Evolutionary conservation across 2,797 vertebrate genomes (phyloP).

Genomic region (Melanogrammus aeglefinus): DNA sequence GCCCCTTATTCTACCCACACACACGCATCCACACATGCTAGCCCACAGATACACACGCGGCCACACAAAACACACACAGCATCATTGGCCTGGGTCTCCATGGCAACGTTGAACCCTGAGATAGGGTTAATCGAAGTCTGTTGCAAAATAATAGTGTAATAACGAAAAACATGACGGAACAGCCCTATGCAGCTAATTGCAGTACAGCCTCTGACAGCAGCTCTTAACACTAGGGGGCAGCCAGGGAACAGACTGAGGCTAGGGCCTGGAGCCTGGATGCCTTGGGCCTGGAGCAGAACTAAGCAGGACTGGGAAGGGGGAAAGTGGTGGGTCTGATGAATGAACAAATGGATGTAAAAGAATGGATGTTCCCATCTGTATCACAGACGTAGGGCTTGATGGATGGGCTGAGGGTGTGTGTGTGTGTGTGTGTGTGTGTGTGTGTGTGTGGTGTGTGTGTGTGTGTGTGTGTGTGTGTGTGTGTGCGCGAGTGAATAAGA

Average conservation of each 20-base stretch:
- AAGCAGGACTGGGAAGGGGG: neutral
- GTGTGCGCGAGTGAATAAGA: no score
- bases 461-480: no score
- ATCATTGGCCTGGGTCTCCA: constrained; percentile 37
- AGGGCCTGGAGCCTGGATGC: no score
- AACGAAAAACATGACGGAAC: no score
- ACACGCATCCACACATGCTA: constrained; percentile 22
- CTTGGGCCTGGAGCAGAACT: no score
- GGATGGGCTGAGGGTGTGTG: no score
- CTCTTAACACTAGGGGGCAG: no score
- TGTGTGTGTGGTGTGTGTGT: no score
- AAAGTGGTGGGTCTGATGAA: neutral
- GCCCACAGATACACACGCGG: constrained; percentile 46
- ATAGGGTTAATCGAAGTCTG: neutral
- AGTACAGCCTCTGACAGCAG: neutral
- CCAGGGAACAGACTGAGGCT: no score
- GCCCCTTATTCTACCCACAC: constrained; percentile 35
- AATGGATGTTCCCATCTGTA: neutral
- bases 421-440: no score
- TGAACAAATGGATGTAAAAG: neutral
- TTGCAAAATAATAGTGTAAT: neutral
- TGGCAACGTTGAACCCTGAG: constrained; percentile 17
- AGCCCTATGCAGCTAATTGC: neutral
- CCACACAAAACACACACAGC: constrained; percentile 39
- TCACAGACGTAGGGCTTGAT: no score